These are phyloP conservation scores for Caenorhabditis zanzibari DNA, from an alignment of 2,888 invertebrate species.

Conservation along the genomic window DNA sequence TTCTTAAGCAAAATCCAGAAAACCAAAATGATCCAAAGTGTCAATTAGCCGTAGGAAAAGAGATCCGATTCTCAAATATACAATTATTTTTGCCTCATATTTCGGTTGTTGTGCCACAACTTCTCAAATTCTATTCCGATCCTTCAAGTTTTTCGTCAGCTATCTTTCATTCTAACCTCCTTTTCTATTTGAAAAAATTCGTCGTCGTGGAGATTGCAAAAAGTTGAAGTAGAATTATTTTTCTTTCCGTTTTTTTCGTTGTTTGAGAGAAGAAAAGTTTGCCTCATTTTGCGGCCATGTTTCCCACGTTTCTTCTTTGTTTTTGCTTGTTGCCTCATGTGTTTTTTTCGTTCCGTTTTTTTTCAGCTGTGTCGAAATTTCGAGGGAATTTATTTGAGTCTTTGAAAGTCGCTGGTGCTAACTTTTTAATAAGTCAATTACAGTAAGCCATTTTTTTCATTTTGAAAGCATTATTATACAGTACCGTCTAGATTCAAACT, in stretches of 20 bases:
- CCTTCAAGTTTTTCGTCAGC: not conserved
- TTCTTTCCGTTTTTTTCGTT: slow-evolving; percentile 1
- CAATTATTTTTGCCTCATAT: slow-evolving; percentile 10
- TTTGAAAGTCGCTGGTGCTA: too few species aligned
- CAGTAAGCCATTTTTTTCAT: too few species aligned
- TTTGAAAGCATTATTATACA: too few species aligned
- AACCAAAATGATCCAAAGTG: slow-evolving; percentile 1
- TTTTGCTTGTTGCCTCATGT: not conserved
- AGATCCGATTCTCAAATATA: not conserved
- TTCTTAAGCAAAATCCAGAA: not conserved
- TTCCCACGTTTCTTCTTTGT: slow-evolving; percentile 7
- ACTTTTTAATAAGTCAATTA: too few species aligned
- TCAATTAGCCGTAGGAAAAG: not conserved
- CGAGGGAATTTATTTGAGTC: too few species aligned
- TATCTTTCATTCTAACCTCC: not conserved
- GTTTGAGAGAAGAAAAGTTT: not conserved
- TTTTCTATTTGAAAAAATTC: not conserved
- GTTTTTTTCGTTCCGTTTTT: not conserved
- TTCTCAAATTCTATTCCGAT: not conserved
- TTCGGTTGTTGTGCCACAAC: not conserved
- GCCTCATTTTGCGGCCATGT: slow-evolving; percentile 2
- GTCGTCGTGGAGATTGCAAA: slow-evolving; percentile 15
- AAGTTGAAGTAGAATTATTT: not conserved
- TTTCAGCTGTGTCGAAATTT: too few species aligned
- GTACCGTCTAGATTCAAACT: too few species aligned